These are phyloP conservation scores for Erythrocercus mccallii DNA, from an alignment of 2,113 vertebrate genomes.

Conservation along the genomic window DNA sequence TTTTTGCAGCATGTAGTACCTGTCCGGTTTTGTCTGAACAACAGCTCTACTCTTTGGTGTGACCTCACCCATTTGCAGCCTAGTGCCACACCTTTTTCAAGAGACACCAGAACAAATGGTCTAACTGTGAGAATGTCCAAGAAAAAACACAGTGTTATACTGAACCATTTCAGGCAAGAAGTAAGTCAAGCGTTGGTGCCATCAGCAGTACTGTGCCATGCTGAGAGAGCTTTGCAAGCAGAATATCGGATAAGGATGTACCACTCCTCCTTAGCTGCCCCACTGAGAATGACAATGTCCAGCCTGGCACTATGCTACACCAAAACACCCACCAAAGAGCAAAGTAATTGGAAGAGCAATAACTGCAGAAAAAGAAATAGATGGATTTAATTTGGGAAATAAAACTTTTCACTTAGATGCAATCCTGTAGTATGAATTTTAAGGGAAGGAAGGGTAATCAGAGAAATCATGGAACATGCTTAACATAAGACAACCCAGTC, in stretches of 20 bases:
- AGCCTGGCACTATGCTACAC: background rate
- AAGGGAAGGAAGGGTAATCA: background rate
- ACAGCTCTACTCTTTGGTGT: background rate
- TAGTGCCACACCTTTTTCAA: background rate
- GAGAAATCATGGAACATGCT: background rate
- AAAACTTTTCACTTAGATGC: background rate
- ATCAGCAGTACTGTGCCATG: background rate
- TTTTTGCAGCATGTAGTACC: background rate
- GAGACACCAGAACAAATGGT: background rate
- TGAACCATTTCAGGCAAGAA: background rate
- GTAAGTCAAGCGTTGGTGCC: background rate
- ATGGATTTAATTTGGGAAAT: background rate
- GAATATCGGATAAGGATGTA: background rate
- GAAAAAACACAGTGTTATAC: background rate
- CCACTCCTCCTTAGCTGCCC: background rate
- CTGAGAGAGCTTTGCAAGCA: background rate
- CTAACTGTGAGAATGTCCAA: background rate
- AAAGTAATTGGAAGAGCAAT: background rate
- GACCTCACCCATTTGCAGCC: background rate
- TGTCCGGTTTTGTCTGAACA: background rate
- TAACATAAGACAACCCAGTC: background rate
- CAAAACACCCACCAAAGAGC: background rate
- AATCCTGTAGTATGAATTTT: background rate
- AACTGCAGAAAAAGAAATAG: background rate
- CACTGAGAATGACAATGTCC: background rate